Base-by-base conservation (phyloP, 2,113 vertebrate species). In the Aphelocoma coerulescens region DNA sequence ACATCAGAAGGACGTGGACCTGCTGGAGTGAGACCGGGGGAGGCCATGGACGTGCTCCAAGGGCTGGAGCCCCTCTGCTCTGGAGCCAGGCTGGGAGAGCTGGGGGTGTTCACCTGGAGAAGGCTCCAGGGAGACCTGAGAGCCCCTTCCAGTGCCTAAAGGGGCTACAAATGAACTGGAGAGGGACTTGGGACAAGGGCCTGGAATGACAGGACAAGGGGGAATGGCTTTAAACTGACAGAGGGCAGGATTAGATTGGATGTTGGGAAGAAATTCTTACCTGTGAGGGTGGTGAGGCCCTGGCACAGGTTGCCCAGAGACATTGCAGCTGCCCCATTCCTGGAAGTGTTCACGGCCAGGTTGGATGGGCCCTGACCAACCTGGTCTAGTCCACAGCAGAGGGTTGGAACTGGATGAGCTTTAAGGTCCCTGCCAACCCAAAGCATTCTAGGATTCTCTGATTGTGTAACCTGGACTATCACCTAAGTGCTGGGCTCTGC, bases 1-100 rank as follows among this genome's bases (percentile, higher is more conserved):
- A 4, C 11, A 32, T 6, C 55, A 55, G 20, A 54, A 22, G 41
- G 14, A 55, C 0, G 1, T 35, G 71, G 48, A 35, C 0, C 55
- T 90, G 21, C n/a, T 43, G 55, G 28, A 75, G 28, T 4, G 19
- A 62, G 20, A 10, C 16, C n/a, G 55, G 30, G 46, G 23, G 39
- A 68, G 27, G 24, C 41, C 62, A 1, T 2, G 9, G 54, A 54
- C 16, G 10, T 62, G 17, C 24, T 48, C 9, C 0, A 0, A n/a
- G 24, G n/a, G 20, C 62, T 68, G 79, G 26, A 65, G 9, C 16
- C 46, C 39, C 54, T 75, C 62, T 68, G 78, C 9, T 54, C 33
- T 46, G 33, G 16, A 83, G 62, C 33, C 28, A 15, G 46, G 21
- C n/a, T 89, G 62, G 24, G 21, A 75, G 20, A 62, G 39, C n/a